Evolutionary conservation across 2,888 invertebrate species (phyloP).

Genomic region (Acleris literana): DNA sequence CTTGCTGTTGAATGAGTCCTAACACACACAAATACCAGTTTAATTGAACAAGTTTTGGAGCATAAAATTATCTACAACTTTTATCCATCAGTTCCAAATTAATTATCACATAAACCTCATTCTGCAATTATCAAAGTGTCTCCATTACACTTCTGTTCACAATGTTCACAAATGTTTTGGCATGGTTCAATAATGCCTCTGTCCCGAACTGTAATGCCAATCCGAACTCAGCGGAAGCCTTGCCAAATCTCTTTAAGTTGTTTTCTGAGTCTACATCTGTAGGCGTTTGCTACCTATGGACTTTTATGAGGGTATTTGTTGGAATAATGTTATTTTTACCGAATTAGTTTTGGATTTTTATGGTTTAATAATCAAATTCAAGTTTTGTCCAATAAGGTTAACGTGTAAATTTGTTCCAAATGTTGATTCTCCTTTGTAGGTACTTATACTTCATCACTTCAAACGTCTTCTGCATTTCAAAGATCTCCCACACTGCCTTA

Average conservation of each 20-base stretch:
- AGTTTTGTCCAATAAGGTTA: too few species aligned
- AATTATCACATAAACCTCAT: background rate
- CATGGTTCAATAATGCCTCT: conserved; percentile 56
- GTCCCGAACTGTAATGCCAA: conserved; percentile 55
- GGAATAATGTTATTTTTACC: conserved; percentile 23
- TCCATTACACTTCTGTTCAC: conserved; percentile 10
- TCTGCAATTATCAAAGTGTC: conserved; percentile 3
- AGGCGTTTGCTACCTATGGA: conserved; percentile 33
- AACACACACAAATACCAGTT: too few species aligned
- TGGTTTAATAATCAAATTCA: too few species aligned
- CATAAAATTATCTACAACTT: too few species aligned
- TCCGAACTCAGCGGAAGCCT: conserved; percentile 64
- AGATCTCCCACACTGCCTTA: too few species aligned
- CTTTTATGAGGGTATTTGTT: conserved; percentile 33
- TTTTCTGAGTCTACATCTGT: conserved; percentile 34
- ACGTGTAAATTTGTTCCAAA: too few species aligned
- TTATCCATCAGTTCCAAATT: background rate
- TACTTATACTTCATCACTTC: too few species aligned
- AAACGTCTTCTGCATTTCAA: too few species aligned
- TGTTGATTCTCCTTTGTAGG: too few species aligned
- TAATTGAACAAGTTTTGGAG: too few species aligned
- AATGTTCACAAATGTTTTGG: conserved; percentile 52
- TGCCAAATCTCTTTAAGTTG: conserved; percentile 66
- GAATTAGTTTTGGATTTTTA: background rate
- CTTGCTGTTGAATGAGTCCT: too few species aligned